Evolutionary conservation across 2,888 invertebrate species (phyloP).

Genomic region (Drosophila acutilabella): DNA sequence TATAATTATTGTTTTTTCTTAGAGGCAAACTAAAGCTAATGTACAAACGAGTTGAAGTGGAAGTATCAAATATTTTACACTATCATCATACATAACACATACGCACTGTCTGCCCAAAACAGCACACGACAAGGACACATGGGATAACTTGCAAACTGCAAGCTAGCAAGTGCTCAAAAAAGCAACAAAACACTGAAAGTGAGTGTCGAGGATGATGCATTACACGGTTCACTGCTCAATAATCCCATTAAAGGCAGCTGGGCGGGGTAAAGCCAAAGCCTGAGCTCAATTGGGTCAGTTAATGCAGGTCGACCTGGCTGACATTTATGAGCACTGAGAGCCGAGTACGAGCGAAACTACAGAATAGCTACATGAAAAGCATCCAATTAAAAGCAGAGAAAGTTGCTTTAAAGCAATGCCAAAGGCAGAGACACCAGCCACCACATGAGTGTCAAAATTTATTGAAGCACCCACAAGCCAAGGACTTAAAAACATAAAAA

Average conservation of each 20-base stretch:
- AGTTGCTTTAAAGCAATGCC: constrained; percentile 23
- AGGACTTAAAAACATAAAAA: constrained; percentile 48
- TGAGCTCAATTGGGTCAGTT: constrained; percentile 71
- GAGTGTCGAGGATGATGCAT: constrained; percentile 67
- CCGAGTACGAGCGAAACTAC: constrained; percentile 10
- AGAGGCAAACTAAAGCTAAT: not conserved
- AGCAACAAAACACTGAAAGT: constrained; percentile 36
- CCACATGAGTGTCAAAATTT: constrained; percentile 50
- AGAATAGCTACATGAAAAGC: constrained; percentile 25
- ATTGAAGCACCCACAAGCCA: constrained; percentile 38
- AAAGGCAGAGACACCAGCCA: constrained; percentile 4
- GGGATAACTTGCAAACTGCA: constrained; percentile 5
- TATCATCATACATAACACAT: constrained; percentile 30
- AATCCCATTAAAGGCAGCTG: constrained; percentile 76
- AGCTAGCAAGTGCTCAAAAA: constrained; percentile 29
- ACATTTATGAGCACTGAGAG: constrained; percentile 63
- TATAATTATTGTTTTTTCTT: too few relatives aligned
- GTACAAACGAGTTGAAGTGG: not conserved
- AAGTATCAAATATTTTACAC: constrained; percentile 7
- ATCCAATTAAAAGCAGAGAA: constrained; percentile 49
- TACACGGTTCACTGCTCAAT: constrained; percentile 80
- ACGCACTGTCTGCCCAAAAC: constrained; percentile 58
- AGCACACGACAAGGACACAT: constrained; percentile 36
- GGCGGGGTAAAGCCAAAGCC: constrained; percentile 5
- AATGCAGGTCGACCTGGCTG: constrained; percentile 69